Evolutionary conservation across 2,888 invertebrate species (phyloP).

Genomic region (Dilophus febrilis): DNA sequence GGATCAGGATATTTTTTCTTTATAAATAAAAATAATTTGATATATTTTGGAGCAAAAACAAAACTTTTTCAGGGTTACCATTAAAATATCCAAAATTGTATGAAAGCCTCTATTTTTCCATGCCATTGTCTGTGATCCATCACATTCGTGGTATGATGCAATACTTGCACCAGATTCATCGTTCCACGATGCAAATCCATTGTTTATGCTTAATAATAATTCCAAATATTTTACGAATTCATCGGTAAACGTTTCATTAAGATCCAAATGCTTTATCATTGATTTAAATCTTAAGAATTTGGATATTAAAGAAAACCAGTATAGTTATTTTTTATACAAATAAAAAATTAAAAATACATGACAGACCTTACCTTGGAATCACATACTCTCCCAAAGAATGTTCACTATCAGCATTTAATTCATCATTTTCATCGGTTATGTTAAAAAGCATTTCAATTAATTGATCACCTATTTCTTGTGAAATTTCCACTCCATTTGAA

Average conservation of each 20-base stretch:
- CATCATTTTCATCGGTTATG: slow-evolving; percentile 22
- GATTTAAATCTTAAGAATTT: too few relatives aligned
- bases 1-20: slow-evolving; percentile 4
- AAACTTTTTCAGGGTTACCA: slow-evolving; percentile 36
- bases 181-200: slow-evolving; percentile 45
- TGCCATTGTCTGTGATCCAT: slow-evolving; percentile 51
- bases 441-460: slow-evolving; percentile 25
- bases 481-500: slow-evolving; percentile 25
- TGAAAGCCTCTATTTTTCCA: slow-evolving; percentile 60
- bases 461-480: slow-evolving; percentile 19
- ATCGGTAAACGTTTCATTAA: too few relatives aligned
- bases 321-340: too few relatives aligned
- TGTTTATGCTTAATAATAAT: slow-evolving; percentile 44
- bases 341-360: not conserved
- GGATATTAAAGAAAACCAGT: too few relatives aligned
- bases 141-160: slow-evolving; percentile 45
- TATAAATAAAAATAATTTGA: not conserved
- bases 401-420: slow-evolving; percentile 19
- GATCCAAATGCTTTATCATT: too few relatives aligned
- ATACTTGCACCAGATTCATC: slow-evolving; percentile 47
- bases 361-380: slow-evolving; percentile 15
- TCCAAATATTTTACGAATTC: slow-evolving; percentile 6
- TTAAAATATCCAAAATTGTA: slow-evolving; percentile 47
- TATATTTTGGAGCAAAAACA: too few relatives aligned
- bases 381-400: slow-evolving; percentile 24